Evolutionary conservation across 2,797 vertebrate genomes (phyloP).

Genomic region (Pangasius mekongensis): DNA sequence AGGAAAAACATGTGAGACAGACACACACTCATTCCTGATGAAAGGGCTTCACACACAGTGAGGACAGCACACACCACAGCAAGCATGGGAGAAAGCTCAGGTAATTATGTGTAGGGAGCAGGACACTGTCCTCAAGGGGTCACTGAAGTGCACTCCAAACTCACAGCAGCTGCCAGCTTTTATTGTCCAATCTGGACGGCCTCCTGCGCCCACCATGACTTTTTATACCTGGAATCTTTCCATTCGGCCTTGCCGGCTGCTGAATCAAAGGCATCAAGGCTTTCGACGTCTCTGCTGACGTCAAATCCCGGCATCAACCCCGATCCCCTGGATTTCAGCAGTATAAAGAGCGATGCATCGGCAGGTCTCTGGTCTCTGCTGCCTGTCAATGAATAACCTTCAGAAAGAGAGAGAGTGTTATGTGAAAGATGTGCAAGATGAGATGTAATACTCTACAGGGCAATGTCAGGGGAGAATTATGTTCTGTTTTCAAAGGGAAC

Average conservation of each 20-base stretch:
- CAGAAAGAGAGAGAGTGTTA: conserved; percentile 24
- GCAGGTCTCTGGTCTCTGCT: conserved; percentile 45
- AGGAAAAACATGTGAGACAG: conserved; percentile 39
- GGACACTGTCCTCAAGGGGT: conserved; percentile 55
- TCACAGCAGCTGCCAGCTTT: conserved; percentile 58
- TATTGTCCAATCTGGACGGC: conserved; percentile 58
- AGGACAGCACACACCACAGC: conserved; percentile 42
- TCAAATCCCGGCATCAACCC: conserved; percentile 59
- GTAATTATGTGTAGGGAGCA: conserved; percentile 57
- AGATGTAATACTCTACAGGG: conserved; percentile 8
- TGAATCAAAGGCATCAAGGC: conserved; percentile 56
- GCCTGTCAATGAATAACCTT: conserved; percentile 56
- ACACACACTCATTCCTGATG: conserved; percentile 40
- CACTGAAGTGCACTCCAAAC: conserved; percentile 59
- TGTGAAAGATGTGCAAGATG: conserved; percentile 2
- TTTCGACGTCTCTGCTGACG: conserved; percentile 56
- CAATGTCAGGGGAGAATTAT: not conserved
- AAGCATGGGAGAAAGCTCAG: conserved; percentile 41
- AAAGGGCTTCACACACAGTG: conserved; percentile 45
- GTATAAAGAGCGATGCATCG: conserved; percentile 58
- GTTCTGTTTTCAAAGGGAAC: not conserved
- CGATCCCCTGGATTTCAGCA: conserved; percentile 58
- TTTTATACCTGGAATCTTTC: conserved; percentile 49
- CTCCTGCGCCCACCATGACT: conserved; percentile 36
- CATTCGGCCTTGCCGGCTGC: conserved; percentile 38